Conservation (phyloP, 2,797 vertebrate species). For the Alosa sapidissima region DNA sequence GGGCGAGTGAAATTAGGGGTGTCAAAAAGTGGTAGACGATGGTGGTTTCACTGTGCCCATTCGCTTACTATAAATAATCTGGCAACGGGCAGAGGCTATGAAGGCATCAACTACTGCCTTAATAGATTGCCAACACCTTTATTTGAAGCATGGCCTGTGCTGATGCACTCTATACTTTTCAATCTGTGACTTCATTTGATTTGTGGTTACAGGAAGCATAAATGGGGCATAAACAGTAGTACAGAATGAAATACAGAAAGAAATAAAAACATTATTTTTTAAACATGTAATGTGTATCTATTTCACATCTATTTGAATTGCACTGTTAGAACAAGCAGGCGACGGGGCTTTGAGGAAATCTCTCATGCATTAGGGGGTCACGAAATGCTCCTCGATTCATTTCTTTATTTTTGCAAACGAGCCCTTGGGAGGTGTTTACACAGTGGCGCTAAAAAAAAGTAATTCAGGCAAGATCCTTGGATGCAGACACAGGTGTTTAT, state of each 20-base stretch:
- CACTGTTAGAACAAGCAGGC: not conserved
- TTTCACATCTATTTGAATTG: not conserved
- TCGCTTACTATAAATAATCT: conserved; percentile 68
- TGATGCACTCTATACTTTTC: not conserved
- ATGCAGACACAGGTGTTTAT: conserved; percentile 84
- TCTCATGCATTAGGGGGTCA: not conserved
- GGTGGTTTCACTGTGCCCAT: conserved; percentile 62
- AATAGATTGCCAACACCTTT: conserved; percentile 55
- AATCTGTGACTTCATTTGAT: not conserved
- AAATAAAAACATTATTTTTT: not conserved
- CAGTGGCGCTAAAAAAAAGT: conserved; percentile 65
- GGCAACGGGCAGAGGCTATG: conserved; percentile 10
- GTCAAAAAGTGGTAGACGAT: conserved; percentile 64
- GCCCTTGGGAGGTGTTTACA: conserved; percentile 68
- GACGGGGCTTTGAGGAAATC: not conserved
- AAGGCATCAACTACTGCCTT: conserved; percentile 45
- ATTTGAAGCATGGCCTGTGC: not conserved
- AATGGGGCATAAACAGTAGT: not conserved
- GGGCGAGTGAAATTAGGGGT: conserved; percentile 68
- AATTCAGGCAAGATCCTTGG: conserved; percentile 51
- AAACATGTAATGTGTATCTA: not conserved
- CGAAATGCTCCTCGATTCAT: conserved; percentile 50
- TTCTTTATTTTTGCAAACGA: conserved; percentile 63
- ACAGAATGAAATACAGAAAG: not conserved
- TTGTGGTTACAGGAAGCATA: not conserved